Percentiles rank a stretch among this genome's conserved stretches.
These are phyloP conservation scores for Aproaerema taeniolella DNA, from an alignment of 2,888 invertebrate genomes.

Conservation along the genomic window DNA sequence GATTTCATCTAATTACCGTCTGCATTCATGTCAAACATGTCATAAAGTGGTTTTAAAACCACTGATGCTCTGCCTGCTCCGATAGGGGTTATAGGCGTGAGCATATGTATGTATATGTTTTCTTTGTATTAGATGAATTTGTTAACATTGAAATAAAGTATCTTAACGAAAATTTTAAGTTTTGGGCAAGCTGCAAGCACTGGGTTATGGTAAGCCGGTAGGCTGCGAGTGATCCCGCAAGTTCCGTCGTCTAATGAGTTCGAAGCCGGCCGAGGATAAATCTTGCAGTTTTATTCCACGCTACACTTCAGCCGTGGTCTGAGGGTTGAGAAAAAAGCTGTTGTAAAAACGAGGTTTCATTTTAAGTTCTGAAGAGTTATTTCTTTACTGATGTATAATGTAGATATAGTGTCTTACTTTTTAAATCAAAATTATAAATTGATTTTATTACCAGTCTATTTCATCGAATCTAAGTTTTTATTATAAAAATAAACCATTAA, in stretches of 20 bases:
- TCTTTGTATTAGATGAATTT: too few species aligned
- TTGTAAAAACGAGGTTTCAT: background rate
- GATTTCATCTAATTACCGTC: too few species aligned
- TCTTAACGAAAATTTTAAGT: too few species aligned
- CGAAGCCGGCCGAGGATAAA: slow-evolving; percentile 52
- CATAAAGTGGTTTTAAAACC: too few species aligned
- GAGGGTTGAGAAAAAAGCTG: slow-evolving; percentile 18
- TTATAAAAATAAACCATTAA: background rate
- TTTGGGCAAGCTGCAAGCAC: too few species aligned
- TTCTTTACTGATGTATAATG: background rate
- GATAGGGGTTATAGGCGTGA: too few species aligned
- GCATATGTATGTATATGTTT: too few species aligned
- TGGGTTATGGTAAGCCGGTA: too few species aligned
- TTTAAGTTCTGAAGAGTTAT: background rate
- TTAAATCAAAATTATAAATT: background rate
- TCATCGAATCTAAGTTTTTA: background rate
- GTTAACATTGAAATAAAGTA: too few species aligned
- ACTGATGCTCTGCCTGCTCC: too few species aligned
- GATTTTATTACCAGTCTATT: background rate
- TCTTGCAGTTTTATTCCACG: slow-evolving; percentile 52
- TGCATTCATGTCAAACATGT: too few species aligned
- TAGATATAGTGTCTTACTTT: background rate
- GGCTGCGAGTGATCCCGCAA: slow-evolving; percentile 40
- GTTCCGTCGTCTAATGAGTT: slow-evolving; percentile 53
- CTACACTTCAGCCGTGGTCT: slow-evolving; percentile 27